A percentile compares a stretch with the other conserved stretches of the same genome.
These are phyloP conservation scores for Hydrozoanthus tunicans DNA, from an alignment of 64 coral and sea anemone species.

Conservation along the genomic window DNA sequence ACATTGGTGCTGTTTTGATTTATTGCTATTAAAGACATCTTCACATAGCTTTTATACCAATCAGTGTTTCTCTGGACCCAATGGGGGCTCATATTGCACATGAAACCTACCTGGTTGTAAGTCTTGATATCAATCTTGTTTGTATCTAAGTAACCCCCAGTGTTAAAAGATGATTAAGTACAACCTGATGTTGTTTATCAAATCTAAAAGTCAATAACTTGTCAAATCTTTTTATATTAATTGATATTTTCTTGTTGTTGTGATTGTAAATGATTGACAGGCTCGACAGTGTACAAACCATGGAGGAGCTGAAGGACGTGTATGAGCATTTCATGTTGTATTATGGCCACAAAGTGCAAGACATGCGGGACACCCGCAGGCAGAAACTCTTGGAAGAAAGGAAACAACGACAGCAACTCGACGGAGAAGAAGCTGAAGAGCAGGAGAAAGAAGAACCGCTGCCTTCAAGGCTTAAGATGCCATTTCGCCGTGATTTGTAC, in stretches of 20 bases:
- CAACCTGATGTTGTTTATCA: too few relatives aligned
- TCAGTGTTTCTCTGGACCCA: too few relatives aligned
- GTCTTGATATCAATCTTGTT: too few relatives aligned
- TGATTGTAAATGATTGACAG: conserved; percentile 43
- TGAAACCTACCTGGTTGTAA: too few relatives aligned
- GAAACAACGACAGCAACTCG: conserved; percentile 26
- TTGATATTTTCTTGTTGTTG: background rate
- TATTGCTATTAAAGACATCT: too few relatives aligned
- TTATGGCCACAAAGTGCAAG: conserved; percentile 87
- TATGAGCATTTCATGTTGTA: conserved; percentile 98
- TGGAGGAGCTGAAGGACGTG: conserved; percentile 94
- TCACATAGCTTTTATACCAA: too few relatives aligned
- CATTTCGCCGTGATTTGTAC: conserved; percentile 87
- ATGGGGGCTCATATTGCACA: too few relatives aligned
- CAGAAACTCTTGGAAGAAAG: conserved; percentile 58
- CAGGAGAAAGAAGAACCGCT: conserved; percentile 43
- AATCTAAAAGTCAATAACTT: background rate
- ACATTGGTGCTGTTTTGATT: too few relatives aligned
- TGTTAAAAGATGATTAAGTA: too few relatives aligned
- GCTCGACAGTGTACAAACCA: conserved; percentile 85
- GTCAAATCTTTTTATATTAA: background rate
- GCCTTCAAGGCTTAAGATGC: conserved; percentile 86
- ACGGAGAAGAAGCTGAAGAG: conserved; percentile 62
- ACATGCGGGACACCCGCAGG: conserved; percentile 86
- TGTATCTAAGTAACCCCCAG: too few relatives aligned